Percentiles rank a stretch among this genome's conserved stretches.
Evolutionary conservation across 2,888 invertebrate species (phyloP).

Genomic region (Cryptus viduatorius): DNA sequence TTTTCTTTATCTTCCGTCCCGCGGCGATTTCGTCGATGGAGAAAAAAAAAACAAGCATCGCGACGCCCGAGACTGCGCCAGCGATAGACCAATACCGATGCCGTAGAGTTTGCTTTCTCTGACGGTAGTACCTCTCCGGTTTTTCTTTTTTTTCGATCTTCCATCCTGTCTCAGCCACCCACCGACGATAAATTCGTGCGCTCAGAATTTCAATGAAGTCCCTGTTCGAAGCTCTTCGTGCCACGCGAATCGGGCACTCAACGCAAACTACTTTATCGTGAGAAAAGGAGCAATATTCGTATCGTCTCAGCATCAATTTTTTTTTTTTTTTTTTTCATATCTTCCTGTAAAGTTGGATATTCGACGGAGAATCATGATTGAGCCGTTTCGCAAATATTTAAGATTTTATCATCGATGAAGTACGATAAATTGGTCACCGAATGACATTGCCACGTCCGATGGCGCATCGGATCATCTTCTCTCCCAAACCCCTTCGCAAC

Average conservation of each 20-base stretch:
- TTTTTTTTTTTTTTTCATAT: neutral
- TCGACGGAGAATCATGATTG: neutral
- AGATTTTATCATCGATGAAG: neutral
- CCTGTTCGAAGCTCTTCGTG: neutral
- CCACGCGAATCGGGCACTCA: constrained; percentile 21
- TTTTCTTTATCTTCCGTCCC: constrained; percentile 20
- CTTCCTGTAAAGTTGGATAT: constrained; percentile 12
- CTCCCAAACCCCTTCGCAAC: neutral
- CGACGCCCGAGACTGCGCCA: constrained; percentile 30
- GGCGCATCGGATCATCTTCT: neutral
- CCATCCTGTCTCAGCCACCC: constrained; percentile 25
- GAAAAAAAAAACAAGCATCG: constrained; percentile 11
- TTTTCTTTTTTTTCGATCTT: constrained; percentile 11
- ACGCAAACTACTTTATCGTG: constrained; percentile 4
- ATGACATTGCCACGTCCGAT: neutral
- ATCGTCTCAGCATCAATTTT: constrained; percentile 19
- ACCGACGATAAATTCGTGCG: constrained; percentile 42
- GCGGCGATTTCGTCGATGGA: constrained; percentile 13
- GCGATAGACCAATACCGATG: constrained; percentile 25
- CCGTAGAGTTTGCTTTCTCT: constrained; percentile 17
- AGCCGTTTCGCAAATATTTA: neutral
- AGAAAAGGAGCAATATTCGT: constrained; percentile 7
- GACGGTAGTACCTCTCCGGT: neutral
- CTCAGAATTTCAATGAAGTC: constrained; percentile 47
- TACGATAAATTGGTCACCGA: neutral